A percentile compares a stretch with the other conserved stretches of the same genome.
Conservation (phyloP, 2,888 invertebrate genomes). For the Coelopa pilipes region DNA sequence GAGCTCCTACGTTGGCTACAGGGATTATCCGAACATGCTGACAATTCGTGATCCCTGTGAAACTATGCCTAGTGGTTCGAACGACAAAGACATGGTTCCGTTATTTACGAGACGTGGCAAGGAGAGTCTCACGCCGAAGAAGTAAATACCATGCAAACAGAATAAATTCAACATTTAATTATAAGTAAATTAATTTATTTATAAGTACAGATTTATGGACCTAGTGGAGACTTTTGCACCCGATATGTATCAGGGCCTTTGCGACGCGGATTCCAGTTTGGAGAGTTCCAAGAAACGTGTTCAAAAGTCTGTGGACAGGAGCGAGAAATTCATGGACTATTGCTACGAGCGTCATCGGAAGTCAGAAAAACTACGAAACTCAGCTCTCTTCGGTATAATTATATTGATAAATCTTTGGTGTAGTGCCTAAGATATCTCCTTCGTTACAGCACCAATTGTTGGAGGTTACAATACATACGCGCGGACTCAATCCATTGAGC, state of each 20-base stretch:
- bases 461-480: constrained; percentile 79
- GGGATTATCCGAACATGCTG: constrained; percentile 68
- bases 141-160: constrained; percentile 62
- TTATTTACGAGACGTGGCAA: constrained; percentile 85
- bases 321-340: constrained; percentile 74
- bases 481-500: constrained; percentile 74
- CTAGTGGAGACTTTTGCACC: constrained; percentile 81
- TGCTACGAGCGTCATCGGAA: constrained; percentile 75
- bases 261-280: constrained; percentile 72
- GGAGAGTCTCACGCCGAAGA: constrained; percentile 72
- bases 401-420: background rate
- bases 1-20: constrained; percentile 76
- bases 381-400: constrained; percentile 68
- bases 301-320: constrained; percentile 77
- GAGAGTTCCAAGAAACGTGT: constrained; percentile 77
- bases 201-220: constrained; percentile 75
- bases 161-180: background rate
- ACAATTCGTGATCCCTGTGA: constrained; percentile 73
- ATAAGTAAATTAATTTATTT: background rate
- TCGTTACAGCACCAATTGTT: constrained; percentile 60
- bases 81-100: constrained; percentile 77
- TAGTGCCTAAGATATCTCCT: background rate
- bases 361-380: constrained; percentile 68
- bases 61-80: constrained; percentile 75
- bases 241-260: constrained; percentile 83